Percentiles rank a stretch among this genome's conserved stretches.
Evolutionary conservation across 2,888 invertebrate species (phyloP).

Genomic region (Eustalomyia histrio): DNA sequence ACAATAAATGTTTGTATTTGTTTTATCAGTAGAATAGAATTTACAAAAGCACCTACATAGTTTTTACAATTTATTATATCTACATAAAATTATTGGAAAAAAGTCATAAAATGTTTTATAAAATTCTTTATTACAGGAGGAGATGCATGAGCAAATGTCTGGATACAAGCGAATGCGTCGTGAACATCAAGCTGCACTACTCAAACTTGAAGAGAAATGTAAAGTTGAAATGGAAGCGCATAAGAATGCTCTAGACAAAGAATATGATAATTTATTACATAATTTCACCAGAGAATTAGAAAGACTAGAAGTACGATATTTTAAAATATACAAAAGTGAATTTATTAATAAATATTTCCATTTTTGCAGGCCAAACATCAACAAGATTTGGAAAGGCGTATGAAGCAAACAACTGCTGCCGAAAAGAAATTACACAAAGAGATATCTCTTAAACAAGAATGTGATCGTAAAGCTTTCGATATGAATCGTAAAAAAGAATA

Average conservation of each 20-base stretch:
- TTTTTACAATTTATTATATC: not conserved
- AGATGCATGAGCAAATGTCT: slow-evolving; percentile 99
- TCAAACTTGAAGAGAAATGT: slow-evolving; percentile 96
- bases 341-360: slow-evolving; percentile 24
- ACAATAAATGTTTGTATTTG: not conserved
- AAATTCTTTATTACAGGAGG: slow-evolving; percentile 82
- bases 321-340: not conserved
- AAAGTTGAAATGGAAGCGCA: slow-evolving; percentile 98
- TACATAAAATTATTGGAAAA: not conserved
- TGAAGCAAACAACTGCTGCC: slow-evolving; percentile 91
- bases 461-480: slow-evolving; percentile 94
- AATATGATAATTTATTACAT: slow-evolving; percentile 95
- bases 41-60: slow-evolving; percentile 4
- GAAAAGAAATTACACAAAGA: slow-evolving; percentile 97
- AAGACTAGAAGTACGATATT: slow-evolving; percentile 86
- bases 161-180: slow-evolving; percentile 98
- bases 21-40: slow-evolving; percentile 45
- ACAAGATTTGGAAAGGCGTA: slow-evolving; percentile 88
- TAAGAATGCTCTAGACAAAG: slow-evolving; percentile 96
- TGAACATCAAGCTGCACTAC: slow-evolving; percentile 96
- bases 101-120: not conserved
- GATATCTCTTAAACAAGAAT: slow-evolving; percentile 92
- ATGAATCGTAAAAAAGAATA: slow-evolving; percentile 97
- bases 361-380: slow-evolving; percentile 84
- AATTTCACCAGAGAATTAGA: slow-evolving; percentile 96